Evolutionary conservation across 1,140 invertebrate species (phyloP), one percentile per base, ranked within the genome.

Genomic region (Rhopalosiphum padi): DNA sequence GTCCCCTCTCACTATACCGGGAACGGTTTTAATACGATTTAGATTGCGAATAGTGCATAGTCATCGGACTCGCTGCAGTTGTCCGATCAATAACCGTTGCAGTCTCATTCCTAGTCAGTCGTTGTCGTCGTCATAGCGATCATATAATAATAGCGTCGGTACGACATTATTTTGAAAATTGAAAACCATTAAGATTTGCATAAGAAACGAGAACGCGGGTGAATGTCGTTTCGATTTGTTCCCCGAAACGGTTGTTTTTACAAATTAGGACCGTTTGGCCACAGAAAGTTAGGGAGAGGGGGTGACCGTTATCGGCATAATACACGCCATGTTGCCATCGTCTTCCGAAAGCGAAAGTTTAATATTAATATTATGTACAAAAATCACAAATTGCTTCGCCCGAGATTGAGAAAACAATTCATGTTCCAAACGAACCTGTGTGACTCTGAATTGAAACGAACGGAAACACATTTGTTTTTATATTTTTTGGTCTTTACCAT

Each of bases 141-240:
- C 53, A 48, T 51, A 37, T 51, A n/a, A 91, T 51, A 23, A 46
- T 35, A 30, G 68, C 68, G 6, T 7, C n/a, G 3, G 25, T 21
- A 4, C 37, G 53, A 90, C 23, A 43, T 83, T 83, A 51, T 93
- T 85, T 37, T 11, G 77, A 82, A 93, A 91, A 91, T 91, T 91
- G 90, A 91, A 91, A 93, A 93, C 46, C 91, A 85, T 93, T 93
- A 41, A 55, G 77, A 93, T 85, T 93, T 93, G 68, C 90, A 83
- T 86, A 93, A 83, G 82, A 41, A 55, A 86, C 77, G 77, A 30
- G 68, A 48, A 48, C 5, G 22, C 8, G n/a, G 41, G 7, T 7
- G 55, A 46, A 46, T 11, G 68, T 91, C 60, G 30, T 41, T 92
- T 85, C 91, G 91, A 82, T 82, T 92, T 35, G 41, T 55, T 22